A percentile compares a stretch with the other conserved stretches of the same genome.
These are phyloP conservation scores for Aphaenogaster ashmeadi DNA, from an alignment of 1,140 invertebrate species.

Conservation along the genomic window DNA sequence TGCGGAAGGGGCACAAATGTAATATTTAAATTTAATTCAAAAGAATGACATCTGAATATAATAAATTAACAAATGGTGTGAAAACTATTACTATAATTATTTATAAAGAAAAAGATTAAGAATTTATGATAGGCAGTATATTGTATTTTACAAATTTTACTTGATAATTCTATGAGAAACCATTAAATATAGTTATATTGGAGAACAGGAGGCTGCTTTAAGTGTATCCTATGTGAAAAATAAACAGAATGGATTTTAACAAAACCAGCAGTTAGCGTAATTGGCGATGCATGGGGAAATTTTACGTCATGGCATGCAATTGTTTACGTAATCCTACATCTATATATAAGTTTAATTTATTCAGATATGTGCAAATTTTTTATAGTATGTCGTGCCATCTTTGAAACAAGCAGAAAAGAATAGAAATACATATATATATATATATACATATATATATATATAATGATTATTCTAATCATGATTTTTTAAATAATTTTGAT, in stretches of 20 bases:
- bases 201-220: constrained; percentile 83
- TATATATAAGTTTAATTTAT: constrained; percentile 33
- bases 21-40: constrained; percentile 84
- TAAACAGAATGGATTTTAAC: constrained; percentile 33
- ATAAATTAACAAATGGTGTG: constrained; percentile 86
- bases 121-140: constrained; percentile 86
- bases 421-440: constrained; percentile 51
- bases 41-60: constrained; percentile 81
- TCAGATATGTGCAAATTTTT: background rate
- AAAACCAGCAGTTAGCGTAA: constrained; percentile 59
- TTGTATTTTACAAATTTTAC: constrained; percentile 88
- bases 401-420: constrained; percentile 21
- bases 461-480: constrained; percentile 35
- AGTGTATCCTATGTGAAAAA: constrained; percentile 60
- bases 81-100: constrained; percentile 87
- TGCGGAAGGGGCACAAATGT: constrained; percentile 86
- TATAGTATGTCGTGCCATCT: background rate
- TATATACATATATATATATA: constrained; percentile 57
- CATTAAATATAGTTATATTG: constrained; percentile 79
- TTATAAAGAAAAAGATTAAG: constrained; percentile 85
- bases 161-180: constrained; percentile 82
- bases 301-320: constrained; percentile 67
- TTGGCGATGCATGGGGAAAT: constrained; percentile 24
- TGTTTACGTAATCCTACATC: constrained; percentile 4
- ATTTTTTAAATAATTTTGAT: constrained; percentile 17